Base-by-base conservation (phyloP, 1,140 invertebrate species). In the Scaptomyza graminum region DNA sequence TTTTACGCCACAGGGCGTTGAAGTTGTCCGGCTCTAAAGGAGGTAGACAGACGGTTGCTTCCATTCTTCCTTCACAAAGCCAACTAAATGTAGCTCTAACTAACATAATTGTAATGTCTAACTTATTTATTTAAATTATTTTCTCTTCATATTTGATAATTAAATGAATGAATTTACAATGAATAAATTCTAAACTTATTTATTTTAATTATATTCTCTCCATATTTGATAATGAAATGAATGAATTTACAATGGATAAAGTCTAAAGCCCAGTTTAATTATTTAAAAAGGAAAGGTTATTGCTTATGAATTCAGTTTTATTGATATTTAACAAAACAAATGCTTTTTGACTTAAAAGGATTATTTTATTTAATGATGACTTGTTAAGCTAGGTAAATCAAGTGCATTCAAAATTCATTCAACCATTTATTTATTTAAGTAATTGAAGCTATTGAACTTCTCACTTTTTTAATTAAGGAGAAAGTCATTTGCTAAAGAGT, bases 1-100 rank as follows among this genome's bases (percentile, higher is more conserved):
- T 93, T 94, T 97, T 16, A 93, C 94, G 76, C 91, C 89, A 28
- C 87, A 90, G 68, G 85, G 83, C 37, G 76, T 90, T 12, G 85
- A 91, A 25, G 90, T 91, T 16, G 88, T 91, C 6, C 65, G 89
- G 34, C 84, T 91, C 25, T 91, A 61, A 52, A 56, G 44, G 28
- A 43, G 47, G 46, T 47, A 67, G 54, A 22, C 18, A 31, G 28
- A 31, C 28, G 6, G 1, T 31, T 31, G 28, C 2, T 31, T 31
- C 7, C 28, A 22, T 37, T 64, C 39, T 47, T 50, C 37, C 47
- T 46, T 37, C n/a, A 22, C 71, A 54, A 71, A 73, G 66, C 64
- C 75, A 59, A 34, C 37, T 50, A 46, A 75, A 41, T 69, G 11
- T 74, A 87, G 71, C 12, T 85, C 67, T 74, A 41, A 69, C 56